phyloP scores from a whole-genome alignment of 2,888 invertebrate species.

The Microctonus aethiopoides region DNA sequence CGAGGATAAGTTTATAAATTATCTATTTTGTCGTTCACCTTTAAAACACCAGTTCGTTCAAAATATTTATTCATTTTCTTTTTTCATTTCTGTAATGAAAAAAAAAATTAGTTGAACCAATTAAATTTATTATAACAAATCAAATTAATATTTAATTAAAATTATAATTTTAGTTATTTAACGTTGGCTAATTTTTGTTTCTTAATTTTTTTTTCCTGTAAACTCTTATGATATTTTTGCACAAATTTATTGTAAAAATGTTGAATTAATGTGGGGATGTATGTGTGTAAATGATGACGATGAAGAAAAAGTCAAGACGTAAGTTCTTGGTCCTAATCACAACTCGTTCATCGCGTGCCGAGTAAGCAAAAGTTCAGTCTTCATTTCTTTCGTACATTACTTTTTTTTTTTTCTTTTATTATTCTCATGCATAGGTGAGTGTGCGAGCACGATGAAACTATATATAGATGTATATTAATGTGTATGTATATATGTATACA shows the following conservation, averaged over 20 bases:
- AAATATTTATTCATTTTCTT: not conserved
- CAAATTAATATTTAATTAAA: too few species aligned
- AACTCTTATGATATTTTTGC: not conserved
- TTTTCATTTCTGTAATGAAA: too few species aligned
- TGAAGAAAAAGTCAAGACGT: conserved; percentile 18
- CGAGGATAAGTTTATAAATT: not conserved
- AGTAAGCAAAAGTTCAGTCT: conserved; percentile 30
- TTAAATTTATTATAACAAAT: too few species aligned
- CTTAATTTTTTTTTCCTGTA: not conserved
- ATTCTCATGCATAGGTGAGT: not conserved
- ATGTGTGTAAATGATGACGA: conserved; percentile 7
- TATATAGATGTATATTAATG: not conserved
- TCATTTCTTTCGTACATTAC: not conserved
- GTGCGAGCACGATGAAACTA: not conserved
- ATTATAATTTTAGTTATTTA: too few species aligned
- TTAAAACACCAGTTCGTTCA: too few species aligned
- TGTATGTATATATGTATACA: not conserved
- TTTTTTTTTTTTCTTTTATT: not conserved
- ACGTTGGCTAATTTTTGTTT: too few species aligned
- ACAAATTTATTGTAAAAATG: not conserved
- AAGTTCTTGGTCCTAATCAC: conserved; percentile 29
- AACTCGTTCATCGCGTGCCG: conserved; percentile 33
- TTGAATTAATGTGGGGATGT: not conserved
- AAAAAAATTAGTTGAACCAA: too few species aligned
- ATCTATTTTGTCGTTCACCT: not conserved